These are phyloP conservation scores for Drosophila cognata DNA, from an alignment of 2,888 invertebrate species.

Conservation along the genomic window DNA sequence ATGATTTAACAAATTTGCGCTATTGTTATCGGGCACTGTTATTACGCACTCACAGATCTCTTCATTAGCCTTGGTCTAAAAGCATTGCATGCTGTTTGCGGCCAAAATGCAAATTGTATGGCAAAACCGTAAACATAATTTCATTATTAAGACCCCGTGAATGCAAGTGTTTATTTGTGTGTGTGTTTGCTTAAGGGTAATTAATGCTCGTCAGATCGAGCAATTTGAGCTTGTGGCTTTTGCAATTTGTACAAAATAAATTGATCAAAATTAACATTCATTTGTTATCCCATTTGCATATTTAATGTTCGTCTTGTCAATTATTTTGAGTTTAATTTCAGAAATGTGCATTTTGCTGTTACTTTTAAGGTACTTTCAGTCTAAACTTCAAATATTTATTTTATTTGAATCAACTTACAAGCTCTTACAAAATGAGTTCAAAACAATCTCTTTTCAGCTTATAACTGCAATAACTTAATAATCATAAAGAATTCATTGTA, in stretches of 20 bases:
- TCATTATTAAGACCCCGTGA: conserved; percentile 29
- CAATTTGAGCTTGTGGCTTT: not conserved
- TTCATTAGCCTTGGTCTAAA: conserved; percentile 31
- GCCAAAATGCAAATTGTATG: conserved; percentile 57
- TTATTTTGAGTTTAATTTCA: not conserved
- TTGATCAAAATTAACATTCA: not conserved
- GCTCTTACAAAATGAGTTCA: not conserved
- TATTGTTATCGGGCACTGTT: conserved; percentile 24
- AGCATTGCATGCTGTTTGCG: conserved; percentile 14
- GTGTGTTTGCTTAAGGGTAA: conserved; percentile 9
- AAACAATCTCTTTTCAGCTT: not conserved
- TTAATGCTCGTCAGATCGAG: conserved; percentile 11
- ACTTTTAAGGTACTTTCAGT: not conserved
- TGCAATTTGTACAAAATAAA: conserved; percentile 10
- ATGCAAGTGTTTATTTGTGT: conserved; percentile 10
- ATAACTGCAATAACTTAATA: not conserved
- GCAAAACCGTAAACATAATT: conserved; percentile 47
- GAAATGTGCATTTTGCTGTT: not conserved
- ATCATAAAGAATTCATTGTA: conserved; percentile 27
- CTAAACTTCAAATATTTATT: not conserved
- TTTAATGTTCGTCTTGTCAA: not conserved
- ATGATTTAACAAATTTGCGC: conserved; percentile 60
- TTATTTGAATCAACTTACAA: not conserved
- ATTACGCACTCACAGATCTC: conserved; percentile 33
- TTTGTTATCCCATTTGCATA: not conserved